Conservation (phyloP, 2,797 vertebrate genomes). For the Esox masquinongy region DNA sequence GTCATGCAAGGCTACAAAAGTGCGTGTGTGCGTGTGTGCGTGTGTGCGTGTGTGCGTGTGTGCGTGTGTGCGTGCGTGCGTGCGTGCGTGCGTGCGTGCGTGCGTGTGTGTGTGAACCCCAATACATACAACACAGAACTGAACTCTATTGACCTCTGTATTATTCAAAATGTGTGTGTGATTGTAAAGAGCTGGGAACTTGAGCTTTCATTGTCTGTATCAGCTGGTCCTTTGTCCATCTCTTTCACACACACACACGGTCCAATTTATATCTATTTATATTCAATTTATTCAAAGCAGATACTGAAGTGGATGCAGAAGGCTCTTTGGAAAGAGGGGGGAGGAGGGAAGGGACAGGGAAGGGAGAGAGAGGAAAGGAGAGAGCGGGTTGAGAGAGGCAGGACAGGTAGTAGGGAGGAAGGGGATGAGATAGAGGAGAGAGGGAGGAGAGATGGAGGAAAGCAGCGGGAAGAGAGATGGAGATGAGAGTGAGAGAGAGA, state of each 20-base stretch:
- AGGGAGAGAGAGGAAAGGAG: background rate
- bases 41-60: background rate
- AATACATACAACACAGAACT: background rate
- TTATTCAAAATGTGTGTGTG: background rate
- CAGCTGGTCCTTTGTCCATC: conserved; percentile 36
- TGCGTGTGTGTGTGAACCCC: background rate
- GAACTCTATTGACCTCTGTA: background rate
- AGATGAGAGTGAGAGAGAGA: too few species aligned
- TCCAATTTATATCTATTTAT: conserved; percentile 8
- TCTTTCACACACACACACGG: conserved; percentile 26
- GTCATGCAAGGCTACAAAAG: background rate
- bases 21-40: background rate
- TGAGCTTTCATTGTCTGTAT: conserved; percentile 28
- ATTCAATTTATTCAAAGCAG: conserved; percentile 36
- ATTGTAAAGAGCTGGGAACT: background rate
- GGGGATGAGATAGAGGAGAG: background rate
- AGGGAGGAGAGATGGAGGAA: background rate
- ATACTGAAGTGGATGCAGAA: conserved; percentile 36
- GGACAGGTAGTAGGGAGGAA: too few species aligned
- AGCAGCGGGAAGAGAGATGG: background rate
- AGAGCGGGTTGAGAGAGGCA: background rate
- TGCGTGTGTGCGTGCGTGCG: background rate
- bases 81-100: background rate
- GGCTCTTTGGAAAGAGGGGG: conserved; percentile 30
- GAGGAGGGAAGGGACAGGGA: background rate